Percentiles rank a stretch among this genome's conserved stretches.
Evolutionary conservation across 2,113 vertebrate genomes (phyloP).

Genomic region (Cottus gobio): DNA sequence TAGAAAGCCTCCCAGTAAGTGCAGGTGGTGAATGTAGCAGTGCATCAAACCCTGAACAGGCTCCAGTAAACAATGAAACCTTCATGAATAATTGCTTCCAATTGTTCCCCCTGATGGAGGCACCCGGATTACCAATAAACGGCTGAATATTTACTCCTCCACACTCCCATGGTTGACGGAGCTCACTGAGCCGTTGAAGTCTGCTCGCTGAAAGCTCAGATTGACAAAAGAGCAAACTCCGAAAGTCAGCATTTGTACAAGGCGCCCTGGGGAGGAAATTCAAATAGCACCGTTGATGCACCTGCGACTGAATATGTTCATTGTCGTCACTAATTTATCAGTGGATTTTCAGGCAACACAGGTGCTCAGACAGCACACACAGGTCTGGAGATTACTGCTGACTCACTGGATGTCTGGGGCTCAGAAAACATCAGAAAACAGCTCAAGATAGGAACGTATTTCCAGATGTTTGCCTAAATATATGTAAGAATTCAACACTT

Average conservation of each 20-base stretch:
- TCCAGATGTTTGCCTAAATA: background rate
- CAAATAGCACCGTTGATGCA: conserved; percentile 59
- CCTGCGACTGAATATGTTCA: conserved; percentile 62
- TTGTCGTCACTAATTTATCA: conserved; percentile 63
- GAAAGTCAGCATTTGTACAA: conserved; percentile 56
- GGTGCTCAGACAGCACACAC: conserved; percentile 40
- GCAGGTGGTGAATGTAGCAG: conserved; percentile 28
- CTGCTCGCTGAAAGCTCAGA: conserved; percentile 35
- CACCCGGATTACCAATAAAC: conserved; percentile 32
- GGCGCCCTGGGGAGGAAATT: conserved; percentile 40
- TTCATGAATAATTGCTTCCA: conserved; percentile 46
- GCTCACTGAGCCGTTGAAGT: conserved; percentile 19
- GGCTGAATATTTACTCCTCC: conserved; percentile 17
- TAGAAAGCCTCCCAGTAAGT: background rate
- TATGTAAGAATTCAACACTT: background rate
- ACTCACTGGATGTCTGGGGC: background rate
- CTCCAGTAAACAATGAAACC: conserved; percentile 29
- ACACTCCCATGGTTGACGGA: background rate
- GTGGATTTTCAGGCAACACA: conserved; percentile 52
- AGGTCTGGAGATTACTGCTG: conserved; percentile 20
- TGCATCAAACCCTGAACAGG: conserved; percentile 25
- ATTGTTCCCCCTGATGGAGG: conserved; percentile 21
- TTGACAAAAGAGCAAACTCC: conserved; percentile 53
- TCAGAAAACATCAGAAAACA: conserved; percentile 3
- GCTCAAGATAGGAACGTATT: background rate